phyloP scores from a whole-genome alignment of 2,888 invertebrate species.

The Pseudococcus longispinus region DNA sequence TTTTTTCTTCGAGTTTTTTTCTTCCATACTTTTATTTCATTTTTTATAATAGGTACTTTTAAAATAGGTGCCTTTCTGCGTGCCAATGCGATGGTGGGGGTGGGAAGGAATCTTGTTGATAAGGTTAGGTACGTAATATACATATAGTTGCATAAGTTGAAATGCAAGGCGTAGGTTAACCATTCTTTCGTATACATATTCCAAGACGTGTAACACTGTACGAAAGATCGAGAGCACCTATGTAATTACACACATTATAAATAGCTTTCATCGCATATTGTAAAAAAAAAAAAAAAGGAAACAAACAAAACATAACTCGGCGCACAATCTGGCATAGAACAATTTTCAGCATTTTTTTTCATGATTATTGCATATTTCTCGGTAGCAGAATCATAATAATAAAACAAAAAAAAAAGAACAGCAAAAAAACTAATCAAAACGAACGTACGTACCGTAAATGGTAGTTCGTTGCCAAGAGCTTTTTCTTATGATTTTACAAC shows the following conservation, averaged over 20 bases:
- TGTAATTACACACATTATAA: background rate
- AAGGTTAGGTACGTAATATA: background rate
- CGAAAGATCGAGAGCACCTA: too few species aligned
- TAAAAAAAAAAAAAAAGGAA: background rate
- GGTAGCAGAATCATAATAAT: conserved; percentile 39
- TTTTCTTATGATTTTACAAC: conserved; percentile 45
- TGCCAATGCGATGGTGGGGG: background rate
- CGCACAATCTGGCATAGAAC: conserved; percentile 53
- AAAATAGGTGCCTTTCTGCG: conserved; percentile 31
- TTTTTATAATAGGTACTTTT: conserved; percentile 23
- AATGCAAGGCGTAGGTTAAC: too few species aligned
- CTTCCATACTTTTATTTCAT: conserved; percentile 28
- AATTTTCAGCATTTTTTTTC: conserved; percentile 44
- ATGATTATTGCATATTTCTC: conserved; percentile 52
- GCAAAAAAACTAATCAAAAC: conserved; percentile 55
- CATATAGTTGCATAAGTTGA: background rate
- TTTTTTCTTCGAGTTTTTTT: conserved; percentile 13
- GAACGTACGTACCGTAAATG: conserved; percentile 37
- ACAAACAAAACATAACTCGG: background rate
- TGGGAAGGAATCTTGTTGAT: conserved; percentile 26
- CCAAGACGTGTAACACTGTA: background rate
- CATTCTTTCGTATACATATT: background rate
- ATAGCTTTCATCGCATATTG: background rate
- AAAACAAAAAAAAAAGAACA: background rate
- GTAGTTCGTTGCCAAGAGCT: conserved; percentile 54